Evolutionary conservation across 2,888 invertebrate species (phyloP), one percentile per base, ranked within the genome.

Genomic region (Drosophila percnosoma): DNA sequence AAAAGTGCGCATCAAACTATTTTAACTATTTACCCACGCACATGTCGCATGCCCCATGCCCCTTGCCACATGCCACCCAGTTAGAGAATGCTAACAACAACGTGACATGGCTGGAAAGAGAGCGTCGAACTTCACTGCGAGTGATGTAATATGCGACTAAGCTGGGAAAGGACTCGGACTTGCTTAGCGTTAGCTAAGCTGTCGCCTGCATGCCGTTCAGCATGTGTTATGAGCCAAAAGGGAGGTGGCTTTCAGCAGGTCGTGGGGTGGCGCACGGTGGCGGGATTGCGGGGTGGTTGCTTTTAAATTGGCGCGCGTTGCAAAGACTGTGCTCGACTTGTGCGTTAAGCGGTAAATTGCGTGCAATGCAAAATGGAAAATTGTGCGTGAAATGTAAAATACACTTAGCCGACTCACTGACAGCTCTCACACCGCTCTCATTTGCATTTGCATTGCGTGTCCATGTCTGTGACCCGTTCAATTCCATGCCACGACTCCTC

Each of bases 381-480:
- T 90, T 91, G 90, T 90, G 91, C 91, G 91, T 91, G 86, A 91
- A 91, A 88, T 91, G 91, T 90, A 82, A 90, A 91, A 83, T 90
- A 83, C 81, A 83, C 78, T 72, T 55, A 48, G 21, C 42, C 48
- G 18, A 51, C 36, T 40, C 63, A 73, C 59, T 68, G 65, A 54
- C 70, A 70, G 62, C 58, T 24, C 45, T 45, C 45, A 55, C 13
- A 27, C 15, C 55, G 29, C 34, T 57, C 64, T 34, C 68, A 80
- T 70, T 72, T 78, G 73, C 76, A 85, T 38, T 33, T 36, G 36
- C 36, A 38, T 82, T 81, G 87, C 81, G 81, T 85, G 85, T 82
- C 70, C 68, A 40, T 68, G 68, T 58, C 68, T 67, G 40, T 58
- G 68, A 57, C 49, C 57, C 38, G 64, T 80, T 69, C 73, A 71